Evolutionary conservation across 2,888 invertebrate species (phyloP).

Genomic region (Cryptus armator): DNA sequence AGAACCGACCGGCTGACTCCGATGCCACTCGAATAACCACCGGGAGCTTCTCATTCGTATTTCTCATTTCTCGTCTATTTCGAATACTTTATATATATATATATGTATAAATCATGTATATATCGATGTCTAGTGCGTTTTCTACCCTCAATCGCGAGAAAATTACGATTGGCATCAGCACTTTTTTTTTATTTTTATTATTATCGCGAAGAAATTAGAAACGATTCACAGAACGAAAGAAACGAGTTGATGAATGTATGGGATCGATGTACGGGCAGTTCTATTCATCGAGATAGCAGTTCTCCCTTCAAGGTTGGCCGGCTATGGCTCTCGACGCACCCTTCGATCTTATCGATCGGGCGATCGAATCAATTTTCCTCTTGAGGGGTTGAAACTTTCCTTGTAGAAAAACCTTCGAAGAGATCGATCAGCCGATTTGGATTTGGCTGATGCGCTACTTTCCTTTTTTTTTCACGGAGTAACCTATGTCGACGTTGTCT

Average conservation of each 20-base stretch:
- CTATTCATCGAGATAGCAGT: neutral
- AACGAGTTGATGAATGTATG: neutral
- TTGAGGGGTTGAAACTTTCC: neutral
- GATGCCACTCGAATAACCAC: constrained; percentile 47
- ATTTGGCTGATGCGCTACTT: neutral
- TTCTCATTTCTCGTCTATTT: neutral
- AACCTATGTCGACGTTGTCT: neutral
- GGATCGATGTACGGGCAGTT: constrained; percentile 8
- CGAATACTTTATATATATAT: neutral
- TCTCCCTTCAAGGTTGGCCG: constrained; percentile 1
- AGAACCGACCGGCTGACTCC: constrained; percentile 49
- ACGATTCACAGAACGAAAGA: neutral
- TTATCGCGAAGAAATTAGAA: constrained; percentile 2
- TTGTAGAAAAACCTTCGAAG: neutral
- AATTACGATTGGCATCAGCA: constrained; percentile 4
- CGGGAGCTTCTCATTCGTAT: constrained; percentile 36
- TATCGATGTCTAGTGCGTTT: neutral
- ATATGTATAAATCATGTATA: neutral
- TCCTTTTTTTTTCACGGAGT: neutral
- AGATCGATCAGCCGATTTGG: neutral
- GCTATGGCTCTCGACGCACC: neutral
- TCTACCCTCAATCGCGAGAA: constrained; percentile 7
- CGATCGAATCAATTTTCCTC: constrained; percentile 51
- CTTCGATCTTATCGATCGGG: constrained; percentile 30
- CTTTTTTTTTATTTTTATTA: neutral